Conservation (phyloP, 2,888 invertebrate genomes). For the Pristionchus entomophagus region DNA sequence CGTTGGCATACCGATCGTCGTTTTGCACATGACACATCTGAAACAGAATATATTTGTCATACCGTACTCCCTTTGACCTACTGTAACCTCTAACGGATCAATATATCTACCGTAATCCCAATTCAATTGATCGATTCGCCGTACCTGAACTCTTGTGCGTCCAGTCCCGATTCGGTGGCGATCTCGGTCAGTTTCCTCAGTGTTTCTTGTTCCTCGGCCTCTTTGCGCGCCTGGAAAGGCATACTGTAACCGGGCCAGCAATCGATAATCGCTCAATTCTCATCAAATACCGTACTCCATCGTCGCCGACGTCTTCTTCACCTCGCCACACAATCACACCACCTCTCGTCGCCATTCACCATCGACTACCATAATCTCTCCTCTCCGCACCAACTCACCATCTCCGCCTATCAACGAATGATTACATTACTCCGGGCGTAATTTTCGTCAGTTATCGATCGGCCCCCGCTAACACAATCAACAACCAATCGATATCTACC, state of each 20-base stretch:
- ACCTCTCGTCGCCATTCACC: slow-evolving; percentile 7
- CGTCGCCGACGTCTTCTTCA: neutral
- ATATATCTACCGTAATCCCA: neutral
- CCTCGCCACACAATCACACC: slow-evolving; percentile 23
- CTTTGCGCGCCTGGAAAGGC: slow-evolving; percentile 16
- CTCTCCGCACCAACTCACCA: slow-evolving; percentile 15
- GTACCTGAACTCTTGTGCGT: slow-evolving; percentile 66
- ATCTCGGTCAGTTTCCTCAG: slow-evolving; percentile 56
- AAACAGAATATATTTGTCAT: neutral
- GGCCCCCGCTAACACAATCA: neutral
- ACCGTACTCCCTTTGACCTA: neutral
- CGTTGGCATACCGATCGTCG: slow-evolving; percentile 60
- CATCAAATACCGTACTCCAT: slow-evolving; percentile 22
- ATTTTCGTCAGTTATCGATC: neutral
- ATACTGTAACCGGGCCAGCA: neutral
- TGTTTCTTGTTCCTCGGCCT: slow-evolving; percentile 42
- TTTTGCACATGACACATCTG: slow-evolving; percentile 71
- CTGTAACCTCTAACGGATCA: neutral
- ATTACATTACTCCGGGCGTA: neutral
- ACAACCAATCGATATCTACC: neutral
- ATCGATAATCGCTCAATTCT: neutral
- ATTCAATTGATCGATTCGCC: neutral
- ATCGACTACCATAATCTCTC: slow-evolving; percentile 10
- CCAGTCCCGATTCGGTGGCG: slow-evolving; percentile 69
- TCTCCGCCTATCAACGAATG: slow-evolving; percentile 46